phyloP scores from a whole-genome alignment of 2,797 vertebrate genomes.

The Semaprochilodus insignis region DNA sequence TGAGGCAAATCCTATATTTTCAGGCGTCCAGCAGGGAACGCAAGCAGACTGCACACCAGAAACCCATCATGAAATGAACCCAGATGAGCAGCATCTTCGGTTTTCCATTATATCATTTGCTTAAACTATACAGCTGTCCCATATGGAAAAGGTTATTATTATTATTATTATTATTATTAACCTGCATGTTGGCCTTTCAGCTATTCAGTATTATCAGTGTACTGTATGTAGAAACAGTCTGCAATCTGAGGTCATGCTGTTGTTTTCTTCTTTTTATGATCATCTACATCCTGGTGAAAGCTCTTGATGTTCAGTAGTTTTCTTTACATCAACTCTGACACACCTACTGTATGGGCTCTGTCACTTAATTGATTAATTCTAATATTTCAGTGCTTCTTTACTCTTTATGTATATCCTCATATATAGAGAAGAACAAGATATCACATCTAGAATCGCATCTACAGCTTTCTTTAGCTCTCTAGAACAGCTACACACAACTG shows the following conservation, averaged over 20 bases:
- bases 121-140: background rate
- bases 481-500: background rate
- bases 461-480: background rate
- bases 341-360: too few relatives aligned
- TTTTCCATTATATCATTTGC: background rate
- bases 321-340: too few relatives aligned
- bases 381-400: too few relatives aligned
- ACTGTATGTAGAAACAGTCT: background rate
- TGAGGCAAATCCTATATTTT: background rate
- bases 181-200: too few relatives aligned
- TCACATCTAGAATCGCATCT: background rate
- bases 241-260: background rate
- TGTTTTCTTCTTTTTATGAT: too few relatives aligned
- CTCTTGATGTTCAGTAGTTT: too few relatives aligned
- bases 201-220: background rate
- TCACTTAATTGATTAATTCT: too few relatives aligned
- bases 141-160: too few relatives aligned
- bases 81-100: background rate
- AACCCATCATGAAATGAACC: background rate
- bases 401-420: too few relatives aligned
- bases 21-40: background rate
- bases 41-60: background rate
- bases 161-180: too few relatives aligned
- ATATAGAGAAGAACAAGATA: too few relatives aligned
- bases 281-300: too few relatives aligned